Evolutionary conservation across 2,113 vertebrate genomes (phyloP).

Genomic region (Oreochromis aureus): DNA sequence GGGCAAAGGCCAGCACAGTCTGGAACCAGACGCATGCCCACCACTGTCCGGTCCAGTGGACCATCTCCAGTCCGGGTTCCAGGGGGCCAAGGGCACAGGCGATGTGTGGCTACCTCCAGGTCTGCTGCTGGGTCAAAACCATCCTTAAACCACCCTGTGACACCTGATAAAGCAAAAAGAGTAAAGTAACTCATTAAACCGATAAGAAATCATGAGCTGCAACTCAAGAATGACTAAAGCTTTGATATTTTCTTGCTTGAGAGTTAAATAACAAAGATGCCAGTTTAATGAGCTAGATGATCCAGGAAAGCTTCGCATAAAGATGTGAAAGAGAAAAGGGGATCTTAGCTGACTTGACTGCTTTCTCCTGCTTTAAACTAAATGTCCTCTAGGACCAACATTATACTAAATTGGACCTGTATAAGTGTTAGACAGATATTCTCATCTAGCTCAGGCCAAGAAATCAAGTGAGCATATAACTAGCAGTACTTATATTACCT

Average conservation of each 20-base stretch:
- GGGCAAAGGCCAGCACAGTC: conserved; percentile 49
- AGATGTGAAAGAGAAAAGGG: not conserved
- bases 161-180: conserved; percentile 17
- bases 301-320: not conserved
- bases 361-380: not conserved
- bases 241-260: not conserved
- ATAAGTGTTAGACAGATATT: not conserved
- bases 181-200: not conserved
- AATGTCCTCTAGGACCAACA: not conserved
- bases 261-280: not conserved
- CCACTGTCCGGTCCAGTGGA: conserved; percentile 56
- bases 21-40: conserved; percentile 68
- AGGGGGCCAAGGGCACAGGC: not conserved
- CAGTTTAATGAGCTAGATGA: not conserved
- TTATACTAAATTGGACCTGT: not conserved
- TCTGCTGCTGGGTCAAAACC: conserved; percentile 23
- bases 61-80: conserved; percentile 61
- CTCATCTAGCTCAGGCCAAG: not conserved
- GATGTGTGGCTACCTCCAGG: conserved; percentile 58
- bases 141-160: conserved; percentile 39
- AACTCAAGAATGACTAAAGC: not conserved
- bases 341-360: not conserved
- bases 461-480: not conserved
- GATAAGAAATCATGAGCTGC: not conserved
- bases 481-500: not conserved